Percentiles rank a stretch among this genome's conserved stretches.
Evolutionary conservation across 2,888 invertebrate species (phyloP).

Genomic region (Uropetala carovei): DNA sequence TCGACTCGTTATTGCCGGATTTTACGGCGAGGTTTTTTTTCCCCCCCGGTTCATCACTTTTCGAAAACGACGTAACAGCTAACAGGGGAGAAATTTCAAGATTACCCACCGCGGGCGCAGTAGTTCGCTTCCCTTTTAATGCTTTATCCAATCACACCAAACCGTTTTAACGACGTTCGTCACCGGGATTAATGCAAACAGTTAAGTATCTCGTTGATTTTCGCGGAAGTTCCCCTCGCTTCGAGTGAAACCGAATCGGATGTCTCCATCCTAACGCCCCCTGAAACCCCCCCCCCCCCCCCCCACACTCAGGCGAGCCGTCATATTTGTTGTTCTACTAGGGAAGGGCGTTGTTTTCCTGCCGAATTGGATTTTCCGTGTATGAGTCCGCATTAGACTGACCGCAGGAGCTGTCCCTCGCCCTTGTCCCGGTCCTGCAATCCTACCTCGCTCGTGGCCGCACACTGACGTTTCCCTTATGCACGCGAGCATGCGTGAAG

Average conservation of each 20-base stretch:
- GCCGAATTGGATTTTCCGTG: background rate
- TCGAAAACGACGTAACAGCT: no score
- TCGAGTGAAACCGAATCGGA: background rate
- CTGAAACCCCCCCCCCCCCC: background rate
- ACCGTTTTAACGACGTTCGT: background rate
- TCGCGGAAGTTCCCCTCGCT: background rate
- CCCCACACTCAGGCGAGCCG: background rate
- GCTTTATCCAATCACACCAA: background rate
- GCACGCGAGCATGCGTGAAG: conserved; percentile 16
- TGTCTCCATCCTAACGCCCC: background rate
- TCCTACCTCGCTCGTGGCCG: background rate
- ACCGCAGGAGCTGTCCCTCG: background rate
- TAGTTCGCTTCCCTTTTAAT: background rate
- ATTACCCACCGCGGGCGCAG: background rate
- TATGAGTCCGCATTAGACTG: background rate
- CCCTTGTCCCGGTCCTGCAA: background rate
- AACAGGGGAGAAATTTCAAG: background rate
- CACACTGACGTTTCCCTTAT: background rate
- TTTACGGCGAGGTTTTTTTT: no score
- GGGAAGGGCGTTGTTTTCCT: background rate
- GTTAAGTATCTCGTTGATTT: conserved; percentile 1
- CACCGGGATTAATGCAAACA: background rate
- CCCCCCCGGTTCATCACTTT: no score
- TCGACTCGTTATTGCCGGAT: no score
- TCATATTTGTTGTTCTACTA: conserved; percentile 4